Evolutionary conservation across 2,113 vertebrate genomes (phyloP).

Genomic region (Ardeotis arabs): DNA sequence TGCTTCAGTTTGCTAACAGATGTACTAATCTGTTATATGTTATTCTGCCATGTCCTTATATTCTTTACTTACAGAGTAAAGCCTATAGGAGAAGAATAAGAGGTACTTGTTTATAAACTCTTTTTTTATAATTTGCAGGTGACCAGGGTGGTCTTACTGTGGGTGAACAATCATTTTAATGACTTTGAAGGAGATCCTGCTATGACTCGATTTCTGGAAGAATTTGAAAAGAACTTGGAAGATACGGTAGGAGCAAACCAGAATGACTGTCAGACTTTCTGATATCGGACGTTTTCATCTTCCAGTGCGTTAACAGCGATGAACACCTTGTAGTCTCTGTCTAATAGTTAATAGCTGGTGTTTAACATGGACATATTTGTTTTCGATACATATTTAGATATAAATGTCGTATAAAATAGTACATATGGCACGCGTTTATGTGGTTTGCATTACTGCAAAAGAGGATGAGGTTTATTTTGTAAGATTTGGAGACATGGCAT

Average conservation of each 20-base stretch:
- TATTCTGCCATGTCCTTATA: neutral
- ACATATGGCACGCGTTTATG: neutral
- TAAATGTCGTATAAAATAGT: neutral
- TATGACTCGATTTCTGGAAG: conserved; percentile 94
- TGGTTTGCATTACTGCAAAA: neutral
- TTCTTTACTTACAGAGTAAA: neutral
- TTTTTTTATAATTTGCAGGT: conserved; percentile 75
- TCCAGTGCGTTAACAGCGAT: neutral
- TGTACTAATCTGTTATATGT: neutral
- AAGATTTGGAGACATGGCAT: neutral
- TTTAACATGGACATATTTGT: neutral
- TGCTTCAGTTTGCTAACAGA: neutral
- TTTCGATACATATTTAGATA: neutral
- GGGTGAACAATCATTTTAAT: conserved; percentile 99
- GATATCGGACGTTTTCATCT: neutral
- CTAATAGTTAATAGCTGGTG: neutral
- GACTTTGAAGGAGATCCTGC: conserved; percentile 95
- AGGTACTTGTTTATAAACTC: neutral
- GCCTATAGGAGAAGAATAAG: neutral
- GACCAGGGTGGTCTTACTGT: conserved; percentile 92
- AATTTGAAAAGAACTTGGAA: conserved; percentile 94
- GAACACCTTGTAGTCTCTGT: neutral
- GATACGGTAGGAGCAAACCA: conserved; percentile 78
- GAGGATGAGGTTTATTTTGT: neutral
- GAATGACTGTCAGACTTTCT: neutral